A percentile compares a stretch with the other conserved stretches of the same genome.
Conservation (phyloP, 1,140 invertebrate genomes). For the Bacillus rossius region DNA sequence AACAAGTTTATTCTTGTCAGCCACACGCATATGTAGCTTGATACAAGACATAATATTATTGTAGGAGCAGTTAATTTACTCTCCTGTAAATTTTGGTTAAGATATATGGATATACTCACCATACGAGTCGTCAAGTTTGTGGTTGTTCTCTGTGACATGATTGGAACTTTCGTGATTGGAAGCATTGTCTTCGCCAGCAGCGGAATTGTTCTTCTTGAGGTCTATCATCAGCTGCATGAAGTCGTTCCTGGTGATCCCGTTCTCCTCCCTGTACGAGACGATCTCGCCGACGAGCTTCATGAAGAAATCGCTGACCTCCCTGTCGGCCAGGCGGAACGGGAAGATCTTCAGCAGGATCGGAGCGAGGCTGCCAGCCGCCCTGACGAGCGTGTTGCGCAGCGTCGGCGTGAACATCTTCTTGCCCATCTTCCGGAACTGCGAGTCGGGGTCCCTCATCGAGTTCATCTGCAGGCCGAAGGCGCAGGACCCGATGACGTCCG, state of each 20-base stretch:
- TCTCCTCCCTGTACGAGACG: conserved; percentile 24
- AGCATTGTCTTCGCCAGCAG: background rate
- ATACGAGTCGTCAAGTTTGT: too few relatives aligned
- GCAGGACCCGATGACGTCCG: conserved; percentile 56
- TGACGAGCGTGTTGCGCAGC: background rate
- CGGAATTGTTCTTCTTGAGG: conserved; percentile 9
- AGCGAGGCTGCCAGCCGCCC: background rate
- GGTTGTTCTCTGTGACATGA: too few relatives aligned
- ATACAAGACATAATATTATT: too few relatives aligned
- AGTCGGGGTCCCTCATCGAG: conserved; percentile 46
- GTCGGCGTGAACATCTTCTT: conserved; percentile 4
- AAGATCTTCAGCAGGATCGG: background rate
- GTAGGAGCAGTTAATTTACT: too few relatives aligned
- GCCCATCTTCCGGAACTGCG: conserved; percentile 44
- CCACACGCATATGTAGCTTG: too few relatives aligned
- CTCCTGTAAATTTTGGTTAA: too few relatives aligned
- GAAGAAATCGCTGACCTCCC: conserved; percentile 25
- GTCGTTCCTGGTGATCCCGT: conserved; percentile 30
- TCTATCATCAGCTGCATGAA: conserved; percentile 11
- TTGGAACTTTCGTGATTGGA: too few relatives aligned
- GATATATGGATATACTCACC: too few relatives aligned
- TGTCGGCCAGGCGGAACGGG: background rate
- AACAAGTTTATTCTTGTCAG: too few relatives aligned
- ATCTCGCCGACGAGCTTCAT: conserved; percentile 19
- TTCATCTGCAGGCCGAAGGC: conserved; percentile 57